phyloP scores from a whole-genome alignment of 1,140 invertebrate species.

The Trichomalopsis sarcophagae region DNA sequence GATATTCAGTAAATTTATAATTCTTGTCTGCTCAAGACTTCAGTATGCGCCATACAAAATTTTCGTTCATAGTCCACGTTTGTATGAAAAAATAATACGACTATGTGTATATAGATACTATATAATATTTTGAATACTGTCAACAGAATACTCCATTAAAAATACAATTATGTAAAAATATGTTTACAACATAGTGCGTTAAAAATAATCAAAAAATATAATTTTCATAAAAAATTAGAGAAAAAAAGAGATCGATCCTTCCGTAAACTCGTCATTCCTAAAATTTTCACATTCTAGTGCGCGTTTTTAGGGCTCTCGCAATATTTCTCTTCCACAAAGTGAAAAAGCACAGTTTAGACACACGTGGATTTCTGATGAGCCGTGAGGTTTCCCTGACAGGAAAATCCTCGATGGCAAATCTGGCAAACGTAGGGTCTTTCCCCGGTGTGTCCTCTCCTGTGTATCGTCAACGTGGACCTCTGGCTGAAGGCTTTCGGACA shows the following conservation, averaged over 20 bases:
- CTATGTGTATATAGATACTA: background rate
- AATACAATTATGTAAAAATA: background rate
- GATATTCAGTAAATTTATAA: background rate
- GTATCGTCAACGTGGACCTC: constrained; percentile 73
- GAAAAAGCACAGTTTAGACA: constrained; percentile 57
- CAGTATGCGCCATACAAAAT: background rate
- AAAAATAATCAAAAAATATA: background rate
- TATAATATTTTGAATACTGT: background rate
- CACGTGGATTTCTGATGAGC: constrained; percentile 73
- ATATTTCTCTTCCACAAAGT: too few relatives aligned
- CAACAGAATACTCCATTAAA: background rate
- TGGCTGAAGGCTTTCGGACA: constrained; percentile 74
- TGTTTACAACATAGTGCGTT: background rate
- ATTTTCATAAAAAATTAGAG: background rate
- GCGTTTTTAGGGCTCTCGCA: too few relatives aligned
- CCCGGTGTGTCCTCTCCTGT: constrained; percentile 76
- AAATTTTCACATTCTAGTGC: background rate
- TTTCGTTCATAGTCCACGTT: background rate
- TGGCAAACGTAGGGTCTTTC: constrained; percentile 75
- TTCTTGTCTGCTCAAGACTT: background rate
- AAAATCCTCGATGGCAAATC: constrained; percentile 73
- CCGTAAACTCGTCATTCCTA: background rate
- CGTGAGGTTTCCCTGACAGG: constrained; percentile 73
- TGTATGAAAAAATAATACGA: background rate
- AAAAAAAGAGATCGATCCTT: background rate